Percentiles rank a stretch among this genome's conserved stretches.
Evolutionary conservation across 2,888 invertebrate species (phyloP).

Genomic region (Hermaeophaga mercurialis): DNA sequence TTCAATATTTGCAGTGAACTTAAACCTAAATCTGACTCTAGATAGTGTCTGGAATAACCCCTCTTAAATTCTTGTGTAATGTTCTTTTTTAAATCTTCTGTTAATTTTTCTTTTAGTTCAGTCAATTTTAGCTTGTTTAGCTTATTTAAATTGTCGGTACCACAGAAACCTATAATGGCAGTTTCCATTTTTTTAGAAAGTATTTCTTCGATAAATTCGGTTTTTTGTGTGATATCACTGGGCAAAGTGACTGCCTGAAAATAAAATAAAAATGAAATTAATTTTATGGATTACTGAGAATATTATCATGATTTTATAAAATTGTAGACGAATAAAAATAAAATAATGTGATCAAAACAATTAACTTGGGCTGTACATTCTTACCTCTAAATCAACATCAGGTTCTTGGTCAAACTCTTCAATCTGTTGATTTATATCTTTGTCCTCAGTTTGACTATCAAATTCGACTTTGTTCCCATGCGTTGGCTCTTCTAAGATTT

Average conservation of each 20-base stretch:
- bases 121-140: slow-evolving; percentile 1
- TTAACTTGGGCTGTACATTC: too few relatives aligned
- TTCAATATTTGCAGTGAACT: slow-evolving; percentile 12
- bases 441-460: neutral
- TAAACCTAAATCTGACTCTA: slow-evolving; percentile 15
- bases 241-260: slow-evolving; percentile 12
- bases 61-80: slow-evolving; percentile 14
- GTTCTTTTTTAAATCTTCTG: slow-evolving; percentile 16
- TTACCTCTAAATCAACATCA: slow-evolving; percentile 12
- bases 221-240: slow-evolving; percentile 7
- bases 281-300: too few relatives aligned
- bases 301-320: too few relatives aligned
- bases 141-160: slow-evolving; percentile 13
- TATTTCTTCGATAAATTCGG: slow-evolving; percentile 15
- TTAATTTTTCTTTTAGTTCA: slow-evolving; percentile 12
- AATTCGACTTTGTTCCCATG: neutral
- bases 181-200: slow-evolving; percentile 18
- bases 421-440: slow-evolving; percentile 41
- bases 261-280: too few relatives aligned
- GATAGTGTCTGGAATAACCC: slow-evolving; percentile 2
- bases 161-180: slow-evolving; percentile 20
- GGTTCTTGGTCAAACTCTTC: slow-evolving; percentile 10
- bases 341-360: neutral
- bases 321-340: too few relatives aligned
- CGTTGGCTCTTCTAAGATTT: slow-evolving; percentile 19